Percentiles rank a stretch among this genome's conserved stretches.
These are phyloP conservation scores for Branchinecta lynchi DNA, from an alignment of 1,140 invertebrate species.

Conservation along the genomic window DNA sequence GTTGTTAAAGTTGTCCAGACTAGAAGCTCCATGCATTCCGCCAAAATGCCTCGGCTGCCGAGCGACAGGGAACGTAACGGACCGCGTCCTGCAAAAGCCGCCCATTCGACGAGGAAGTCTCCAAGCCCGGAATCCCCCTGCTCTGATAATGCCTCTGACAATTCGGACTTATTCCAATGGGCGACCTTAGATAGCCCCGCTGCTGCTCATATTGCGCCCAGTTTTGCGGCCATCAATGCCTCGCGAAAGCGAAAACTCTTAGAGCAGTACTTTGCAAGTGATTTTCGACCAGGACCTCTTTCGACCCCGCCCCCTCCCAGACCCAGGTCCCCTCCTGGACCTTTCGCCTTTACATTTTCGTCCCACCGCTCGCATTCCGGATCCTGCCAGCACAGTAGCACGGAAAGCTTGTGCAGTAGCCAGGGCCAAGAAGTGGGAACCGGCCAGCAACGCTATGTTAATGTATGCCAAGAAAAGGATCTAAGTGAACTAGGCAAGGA, in stretches of 20 bases:
- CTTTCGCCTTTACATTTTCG: constrained; percentile 15
- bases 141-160: constrained; percentile 21
- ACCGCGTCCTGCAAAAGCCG: constrained; percentile 20
- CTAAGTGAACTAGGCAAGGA: too few species aligned
- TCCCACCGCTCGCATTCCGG: constrained; percentile 15
- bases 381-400: constrained; percentile 19
- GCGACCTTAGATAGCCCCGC: constrained; percentile 1
- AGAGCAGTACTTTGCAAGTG: constrained; percentile 18
- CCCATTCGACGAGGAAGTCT: constrained; percentile 18
- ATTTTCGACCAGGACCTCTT: neutral
- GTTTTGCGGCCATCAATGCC: constrained; percentile 17
- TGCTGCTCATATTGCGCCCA: constrained; percentile 5
- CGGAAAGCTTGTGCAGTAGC: constrained; percentile 20
- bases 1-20: neutral
- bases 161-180: constrained; percentile 22
- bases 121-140: constrained; percentile 20
- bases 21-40: neutral
- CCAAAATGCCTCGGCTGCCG: neutral
- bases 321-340: neutral
- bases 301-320: neutral
- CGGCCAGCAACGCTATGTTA: too few species aligned
- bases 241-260: constrained; percentile 20
- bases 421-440: neutral
- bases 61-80: neutral
- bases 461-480: too few species aligned